Percentiles rank a stretch among this genome's conserved stretches.
These are phyloP conservation scores for Samia ricini DNA, from an alignment of 1,140 invertebrate genomes.

Conservation along the genomic window DNA sequence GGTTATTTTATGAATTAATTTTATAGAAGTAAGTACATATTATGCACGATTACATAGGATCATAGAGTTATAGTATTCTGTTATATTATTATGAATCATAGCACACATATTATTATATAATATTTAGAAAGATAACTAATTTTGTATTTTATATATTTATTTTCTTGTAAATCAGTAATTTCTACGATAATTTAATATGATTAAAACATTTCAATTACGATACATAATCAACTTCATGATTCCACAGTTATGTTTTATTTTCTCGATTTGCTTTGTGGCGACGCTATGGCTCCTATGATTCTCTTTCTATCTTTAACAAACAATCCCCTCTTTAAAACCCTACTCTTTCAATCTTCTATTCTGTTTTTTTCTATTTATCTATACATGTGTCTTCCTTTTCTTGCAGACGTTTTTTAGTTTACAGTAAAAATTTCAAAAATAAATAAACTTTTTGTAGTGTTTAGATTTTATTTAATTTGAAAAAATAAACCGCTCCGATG, in stretches of 20 bases:
- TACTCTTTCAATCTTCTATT: neutral
- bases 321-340: conserved; percentile 21
- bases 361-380: neutral
- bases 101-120: too few relatives aligned
- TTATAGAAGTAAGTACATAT: conserved; percentile 19
- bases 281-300: conserved; percentile 60
- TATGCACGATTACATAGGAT: conserved; percentile 29
- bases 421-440: conserved; percentile 1
- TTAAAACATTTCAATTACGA: conserved; percentile 18
- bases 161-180: neutral
- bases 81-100: neutral
- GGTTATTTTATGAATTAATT: conserved; percentile 20
- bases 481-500: neutral
- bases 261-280: conserved; percentile 70
- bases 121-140: neutral
- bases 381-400: conserved; percentile 15
- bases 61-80: conserved; percentile 16
- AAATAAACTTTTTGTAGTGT: conserved; percentile 6
- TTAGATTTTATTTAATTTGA: conserved; percentile 5
- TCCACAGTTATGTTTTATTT: conserved; percentile 51
- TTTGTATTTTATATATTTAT: neutral
- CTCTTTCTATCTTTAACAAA: conserved; percentile 35
- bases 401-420: conserved; percentile 16
- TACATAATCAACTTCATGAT: conserved; percentile 42
- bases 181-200: neutral